Evolutionary conservation across 2,797 vertebrate species (phyloP).

Genomic region (Ataeniobius toweri): DNA sequence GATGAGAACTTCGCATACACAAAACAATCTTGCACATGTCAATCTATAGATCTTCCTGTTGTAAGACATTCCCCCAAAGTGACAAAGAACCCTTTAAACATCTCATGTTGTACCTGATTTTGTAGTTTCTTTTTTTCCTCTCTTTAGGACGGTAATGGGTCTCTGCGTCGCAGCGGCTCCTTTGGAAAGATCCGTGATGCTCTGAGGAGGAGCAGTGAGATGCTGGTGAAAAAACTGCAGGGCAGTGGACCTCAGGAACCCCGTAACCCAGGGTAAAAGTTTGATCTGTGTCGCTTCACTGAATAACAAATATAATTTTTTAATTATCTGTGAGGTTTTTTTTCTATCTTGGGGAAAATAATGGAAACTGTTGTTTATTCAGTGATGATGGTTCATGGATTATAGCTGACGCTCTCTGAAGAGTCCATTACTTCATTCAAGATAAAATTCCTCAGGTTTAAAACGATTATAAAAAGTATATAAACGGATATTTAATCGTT

Average conservation of each 20-base stretch:
- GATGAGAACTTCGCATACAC: too few relatives aligned
- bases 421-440: too few relatives aligned
- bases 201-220: slow-evolving; percentile 90
- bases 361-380: too few relatives aligned
- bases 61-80: background rate
- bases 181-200: slow-evolving; percentile 90
- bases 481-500: too few relatives aligned
- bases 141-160: slow-evolving; percentile 85
- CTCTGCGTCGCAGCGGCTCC: slow-evolving; percentile 86
- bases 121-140: background rate
- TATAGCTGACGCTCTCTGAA: too few relatives aligned
- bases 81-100: background rate
- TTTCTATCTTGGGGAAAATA: too few relatives aligned
- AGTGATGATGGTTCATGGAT: too few relatives aligned
- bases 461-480: too few relatives aligned
- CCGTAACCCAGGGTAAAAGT: slow-evolving; percentile 84
- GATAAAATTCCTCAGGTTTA: too few relatives aligned
- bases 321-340: too few relatives aligned
- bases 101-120: background rate
- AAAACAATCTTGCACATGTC: background rate
- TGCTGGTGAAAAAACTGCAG: slow-evolving; percentile 92
- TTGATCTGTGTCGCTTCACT: background rate
- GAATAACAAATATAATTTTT: too few relatives aligned
- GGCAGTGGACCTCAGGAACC: slow-evolving; percentile 87
- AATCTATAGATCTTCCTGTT: background rate